Base-by-base conservation (phyloP, 2,113 vertebrate genomes). In the Prietella phreatophila region DNA sequence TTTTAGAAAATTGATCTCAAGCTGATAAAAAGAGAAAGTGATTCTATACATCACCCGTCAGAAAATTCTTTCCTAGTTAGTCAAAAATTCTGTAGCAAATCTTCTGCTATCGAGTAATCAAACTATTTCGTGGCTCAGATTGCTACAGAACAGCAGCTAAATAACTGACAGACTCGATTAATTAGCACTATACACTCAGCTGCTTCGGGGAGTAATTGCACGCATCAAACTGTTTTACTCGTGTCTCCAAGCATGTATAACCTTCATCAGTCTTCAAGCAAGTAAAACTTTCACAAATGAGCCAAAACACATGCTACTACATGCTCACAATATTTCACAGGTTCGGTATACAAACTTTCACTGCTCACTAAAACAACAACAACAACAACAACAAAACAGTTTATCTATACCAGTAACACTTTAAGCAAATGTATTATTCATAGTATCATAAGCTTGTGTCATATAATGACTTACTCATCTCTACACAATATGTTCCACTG, bases 171-270 rank as follows among this genome's bases (percentile, higher is more conserved):
- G 81, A 7, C 81, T 63, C 39, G 33, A 83, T 63, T 83, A 47
- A 83, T 83, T 58, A 63, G 58, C 10, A 47, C 22, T 27, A 17
- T 83, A 63, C 63, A 63, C 58, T 39, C 33, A 63, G 81, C 81
- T 47, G 81, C 81, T n/a, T 22, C 36, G 5, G 36, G 81, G 58
- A 42, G 81, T 63, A 83, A 83, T 63, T 63, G 36, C 58, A 83
- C 17, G 58, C 6, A 63, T 63, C 58, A 42, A 42, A 83, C 63
- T 83, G 30, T 82, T 63, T 63, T 83, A 13, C 81, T 83, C 63
- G 81, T n/a, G 36, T 83, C 20, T 83, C 60, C 22, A 60, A 83
- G 81, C 56, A 63, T 63, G 81, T 63, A 63, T 83, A 67, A 83
- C 67, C 36, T 50, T 67, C 61, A 67, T 84, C 61, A 50, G 61